Conservation (phyloP, 2,113 vertebrate species). For the Kobus ellipsiprymnus region DNA sequence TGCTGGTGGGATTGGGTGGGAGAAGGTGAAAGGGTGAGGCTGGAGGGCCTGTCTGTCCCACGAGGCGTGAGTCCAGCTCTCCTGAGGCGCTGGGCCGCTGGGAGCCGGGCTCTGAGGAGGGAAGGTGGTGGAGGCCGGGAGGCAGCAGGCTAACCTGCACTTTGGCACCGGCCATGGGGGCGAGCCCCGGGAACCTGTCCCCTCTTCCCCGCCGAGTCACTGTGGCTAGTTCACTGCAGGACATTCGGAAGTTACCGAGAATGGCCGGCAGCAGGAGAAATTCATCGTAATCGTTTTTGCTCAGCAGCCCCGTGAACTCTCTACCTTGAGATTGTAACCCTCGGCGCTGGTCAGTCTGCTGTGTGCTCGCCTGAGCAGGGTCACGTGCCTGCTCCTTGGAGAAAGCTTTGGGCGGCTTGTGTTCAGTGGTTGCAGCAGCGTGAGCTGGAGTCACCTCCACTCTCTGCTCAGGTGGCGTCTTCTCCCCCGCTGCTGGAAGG, state of each 20-base stretch:
- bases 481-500: no score
- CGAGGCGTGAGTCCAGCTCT: rapidly evolving
- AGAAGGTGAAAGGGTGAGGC: background rate
- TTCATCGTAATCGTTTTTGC: background rate
- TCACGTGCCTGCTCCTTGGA: background rate
- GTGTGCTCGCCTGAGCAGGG: background rate
- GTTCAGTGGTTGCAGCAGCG: background rate
- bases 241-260: background rate
- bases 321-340: background rate
- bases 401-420: background rate
- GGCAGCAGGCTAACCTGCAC: background rate
- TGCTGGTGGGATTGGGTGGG: no score
- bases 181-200: background rate
- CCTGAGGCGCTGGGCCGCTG: background rate
- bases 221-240: background rate
- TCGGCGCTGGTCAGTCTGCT: rapidly evolving
- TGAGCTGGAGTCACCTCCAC: background rate
- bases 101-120: background rate
- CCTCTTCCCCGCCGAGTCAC: no score
- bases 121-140: rapidly evolving
- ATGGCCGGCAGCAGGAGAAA: background rate
- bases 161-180: background rate
- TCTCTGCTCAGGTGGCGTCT: background rate
- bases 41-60: background rate
- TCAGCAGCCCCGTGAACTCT: background rate